Conservation (phyloP, 2,113 vertebrate genomes). For the Syngnathus floridae region DNA sequence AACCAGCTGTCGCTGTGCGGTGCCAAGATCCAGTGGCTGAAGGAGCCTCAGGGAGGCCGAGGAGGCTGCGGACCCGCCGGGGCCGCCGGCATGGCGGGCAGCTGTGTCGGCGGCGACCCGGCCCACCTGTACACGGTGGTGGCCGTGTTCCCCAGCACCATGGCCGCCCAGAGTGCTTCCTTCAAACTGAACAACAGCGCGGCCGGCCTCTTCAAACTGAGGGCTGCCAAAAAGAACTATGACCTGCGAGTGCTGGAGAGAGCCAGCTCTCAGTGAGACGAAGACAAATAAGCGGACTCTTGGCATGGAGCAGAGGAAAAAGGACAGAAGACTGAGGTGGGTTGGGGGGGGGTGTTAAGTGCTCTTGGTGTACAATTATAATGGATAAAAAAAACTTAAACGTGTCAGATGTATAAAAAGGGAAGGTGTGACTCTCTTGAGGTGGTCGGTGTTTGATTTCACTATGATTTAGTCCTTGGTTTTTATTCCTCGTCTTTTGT, state of each 20-base stretch:
- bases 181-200: conserved; percentile 96
- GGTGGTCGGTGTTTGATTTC: conserved; percentile 61
- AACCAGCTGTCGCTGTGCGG: conserved; percentile 93
- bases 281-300: conserved; percentile 39
- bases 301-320: conserved; percentile 12
- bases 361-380: conserved; percentile 54
- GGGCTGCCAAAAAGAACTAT: conserved; percentile 96
- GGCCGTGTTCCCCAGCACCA: conserved; percentile 94
- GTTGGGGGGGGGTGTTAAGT: conserved; percentile 26
- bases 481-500: conserved; percentile 61
- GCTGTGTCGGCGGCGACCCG: conserved; percentile 79
- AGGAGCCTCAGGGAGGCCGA: conserved; percentile 79
- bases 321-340: conserved; percentile 41
- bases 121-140: conserved; percentile 97
- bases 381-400: conserved; percentile 28
- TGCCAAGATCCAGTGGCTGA: conserved; percentile 98
- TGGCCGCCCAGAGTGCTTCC: conserved; percentile 95
- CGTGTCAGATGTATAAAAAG: conserved; percentile 66
- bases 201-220: conserved; percentile 91
- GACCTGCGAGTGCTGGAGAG: conserved; percentile 93
- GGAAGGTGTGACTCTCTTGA: conserved; percentile 60
- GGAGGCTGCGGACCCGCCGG: conserved; percentile 38
- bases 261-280: conserved; percentile 84
- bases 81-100: conserved; percentile 32
- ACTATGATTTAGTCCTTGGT: conserved; percentile 55